Evolutionary conservation across 2,888 invertebrate species (phyloP).

Genomic region (Poecilobothrus nobilitatus): DNA sequence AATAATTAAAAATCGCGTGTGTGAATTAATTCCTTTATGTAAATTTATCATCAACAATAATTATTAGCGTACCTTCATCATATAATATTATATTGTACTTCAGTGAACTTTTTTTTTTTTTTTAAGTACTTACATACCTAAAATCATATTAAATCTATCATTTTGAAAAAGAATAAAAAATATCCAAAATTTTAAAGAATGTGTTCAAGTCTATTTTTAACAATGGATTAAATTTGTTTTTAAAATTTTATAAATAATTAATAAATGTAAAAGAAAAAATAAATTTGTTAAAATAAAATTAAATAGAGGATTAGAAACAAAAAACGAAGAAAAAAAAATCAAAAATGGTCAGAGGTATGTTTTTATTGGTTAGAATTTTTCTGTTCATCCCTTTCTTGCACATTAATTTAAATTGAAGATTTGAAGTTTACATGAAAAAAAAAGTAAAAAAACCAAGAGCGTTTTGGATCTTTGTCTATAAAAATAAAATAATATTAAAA

Average conservation of each 20-base stretch:
- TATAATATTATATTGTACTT: neutral
- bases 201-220: neutral
- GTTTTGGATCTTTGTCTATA: neutral
- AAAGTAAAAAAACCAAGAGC: neutral
- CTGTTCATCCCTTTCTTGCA: neutral
- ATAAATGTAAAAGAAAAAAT: neutral
- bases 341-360: constrained; percentile 4
- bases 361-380: constrained; percentile 3
- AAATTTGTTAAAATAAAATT: neutral
- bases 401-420: neutral
- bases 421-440: neutral
- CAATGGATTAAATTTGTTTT: neutral
- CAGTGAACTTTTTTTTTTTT: neutral
- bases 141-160: too few relatives aligned
- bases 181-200: neutral
- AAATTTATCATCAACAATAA: neutral
- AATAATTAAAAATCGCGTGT: neutral
- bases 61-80: neutral
- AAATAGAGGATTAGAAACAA: neutral
- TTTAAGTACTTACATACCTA: neutral
- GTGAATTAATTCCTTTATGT: neutral
- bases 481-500: neutral
- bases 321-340: neutral
- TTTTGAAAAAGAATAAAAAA: too few relatives aligned
- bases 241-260: too few relatives aligned